phyloP scores from a whole-genome alignment of 2,797 vertebrate species.

The Alosa sapidissima region DNA sequence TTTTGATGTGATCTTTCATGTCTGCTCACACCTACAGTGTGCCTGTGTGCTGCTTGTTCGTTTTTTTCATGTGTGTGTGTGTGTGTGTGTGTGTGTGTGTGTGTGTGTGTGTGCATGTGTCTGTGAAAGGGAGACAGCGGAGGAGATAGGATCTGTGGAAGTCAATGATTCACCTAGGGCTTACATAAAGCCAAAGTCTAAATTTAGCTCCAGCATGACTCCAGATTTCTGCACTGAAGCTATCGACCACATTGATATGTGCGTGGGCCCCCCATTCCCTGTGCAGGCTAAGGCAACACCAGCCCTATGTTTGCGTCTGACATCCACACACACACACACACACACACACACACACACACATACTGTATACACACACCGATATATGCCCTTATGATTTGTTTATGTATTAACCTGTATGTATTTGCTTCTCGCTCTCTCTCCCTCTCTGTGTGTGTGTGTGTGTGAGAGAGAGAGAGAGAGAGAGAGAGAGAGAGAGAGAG shows the following conservation, averaged over 20 bases:
- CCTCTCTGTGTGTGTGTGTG: no score
- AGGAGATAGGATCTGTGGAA: conserved; percentile 67
- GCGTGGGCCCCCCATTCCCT: conserved; percentile 70
- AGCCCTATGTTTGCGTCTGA: conserved; percentile 9
- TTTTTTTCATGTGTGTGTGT: background rate
- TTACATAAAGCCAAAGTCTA: conserved; percentile 81
- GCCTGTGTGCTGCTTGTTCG: conserved; percentile 22
- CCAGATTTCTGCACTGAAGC: conserved; percentile 74
- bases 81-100: background rate
- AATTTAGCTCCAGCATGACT: conserved; percentile 79
- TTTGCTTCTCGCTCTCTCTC: no score
- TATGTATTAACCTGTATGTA: background rate
- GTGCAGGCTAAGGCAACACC: conserved; percentile 40
- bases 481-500: no score
- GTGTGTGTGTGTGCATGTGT: conserved; percentile 24
- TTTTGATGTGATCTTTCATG: conserved; percentile 9
- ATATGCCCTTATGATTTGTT: background rate
- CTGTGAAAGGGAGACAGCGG: conserved; percentile 44
- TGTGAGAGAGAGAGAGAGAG: no score
- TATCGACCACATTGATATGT: conserved; percentile 76
- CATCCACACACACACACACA: background rate
- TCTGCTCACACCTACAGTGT: background rate
- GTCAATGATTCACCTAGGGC: conserved; percentile 77
- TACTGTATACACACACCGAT: background rate
- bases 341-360: conserved; percentile 1